Percentiles rank a stretch among this genome's conserved stretches.
Evolutionary conservation across 1,140 invertebrate species (phyloP).

Genomic region (Drosophila orosa): DNA sequence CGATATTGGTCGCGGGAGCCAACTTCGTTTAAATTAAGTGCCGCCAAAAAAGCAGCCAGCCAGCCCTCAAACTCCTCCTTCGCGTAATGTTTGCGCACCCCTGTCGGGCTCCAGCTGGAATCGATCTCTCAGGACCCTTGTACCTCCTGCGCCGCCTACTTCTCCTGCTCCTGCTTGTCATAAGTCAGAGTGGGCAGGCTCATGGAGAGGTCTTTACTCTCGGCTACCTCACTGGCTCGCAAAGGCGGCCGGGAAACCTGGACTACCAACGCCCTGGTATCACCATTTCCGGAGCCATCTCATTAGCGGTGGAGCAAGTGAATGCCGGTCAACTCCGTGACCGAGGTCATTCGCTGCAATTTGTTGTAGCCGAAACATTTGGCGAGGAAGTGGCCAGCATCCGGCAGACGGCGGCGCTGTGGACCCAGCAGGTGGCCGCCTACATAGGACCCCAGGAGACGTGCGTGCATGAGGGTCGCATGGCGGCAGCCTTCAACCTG

Average conservation of each 20-base stretch:
- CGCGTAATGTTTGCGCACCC: slow-evolving; percentile 36
- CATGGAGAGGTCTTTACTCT: slow-evolving; percentile 84
- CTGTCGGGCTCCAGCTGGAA: slow-evolving; percentile 31
- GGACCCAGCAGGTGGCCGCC: slow-evolving; percentile 93
- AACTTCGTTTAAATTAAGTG: slow-evolving; percentile 57
- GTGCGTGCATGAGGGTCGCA: slow-evolving; percentile 96
- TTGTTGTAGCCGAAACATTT: slow-evolving; percentile 95
- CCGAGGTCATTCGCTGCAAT: slow-evolving; percentile 89
- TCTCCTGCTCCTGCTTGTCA: slow-evolving; percentile 10
- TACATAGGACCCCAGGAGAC: slow-evolving; percentile 98
- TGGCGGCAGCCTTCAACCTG: slow-evolving; percentile 98
- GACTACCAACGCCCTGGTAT: slow-evolving; percentile 90
- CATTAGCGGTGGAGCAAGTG: slow-evolving; percentile 90
- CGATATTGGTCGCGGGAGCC: slow-evolving; percentile 3
- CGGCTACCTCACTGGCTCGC: slow-evolving; percentile 92
- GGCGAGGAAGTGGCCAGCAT: slow-evolving; percentile 95
- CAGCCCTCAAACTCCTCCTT: not conserved
- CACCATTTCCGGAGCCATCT: slow-evolving; percentile 91
- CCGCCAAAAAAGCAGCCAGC: slow-evolving; percentile 19
- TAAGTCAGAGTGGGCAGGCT: slow-evolving; percentile 8
- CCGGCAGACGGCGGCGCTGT: slow-evolving; percentile 92
- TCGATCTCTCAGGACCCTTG: slow-evolving; percentile 25
- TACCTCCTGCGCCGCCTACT: slow-evolving; percentile 20
- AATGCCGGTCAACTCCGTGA: slow-evolving; percentile 87
- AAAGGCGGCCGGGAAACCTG: slow-evolving; percentile 89